Evolutionary conservation across 2,888 invertebrate species (phyloP).

Genomic region (Mechanitis messenoides): DNA sequence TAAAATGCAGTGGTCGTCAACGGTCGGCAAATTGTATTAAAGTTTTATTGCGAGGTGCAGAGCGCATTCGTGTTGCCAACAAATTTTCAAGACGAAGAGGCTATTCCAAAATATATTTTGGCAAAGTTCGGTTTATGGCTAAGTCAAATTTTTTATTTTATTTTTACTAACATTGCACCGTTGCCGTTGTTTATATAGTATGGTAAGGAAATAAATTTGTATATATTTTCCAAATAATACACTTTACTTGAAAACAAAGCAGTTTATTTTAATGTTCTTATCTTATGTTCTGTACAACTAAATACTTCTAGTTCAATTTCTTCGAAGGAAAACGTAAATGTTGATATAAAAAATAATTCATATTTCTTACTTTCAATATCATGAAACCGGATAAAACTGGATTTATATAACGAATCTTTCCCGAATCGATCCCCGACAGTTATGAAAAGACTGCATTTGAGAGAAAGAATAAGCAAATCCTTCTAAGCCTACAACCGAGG

Average conservation of each 20-base stretch:
- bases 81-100: conserved; percentile 31
- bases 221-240: too few species aligned
- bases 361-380: not conserved
- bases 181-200: too few species aligned
- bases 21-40: conserved; percentile 42
- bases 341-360: not conserved
- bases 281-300: too few species aligned
- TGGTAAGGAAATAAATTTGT: too few species aligned
- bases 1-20: conserved; percentile 52
- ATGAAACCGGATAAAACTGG: conserved; percentile 46
- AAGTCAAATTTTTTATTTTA: not conserved
- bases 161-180: too few species aligned
- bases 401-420: conserved; percentile 57
- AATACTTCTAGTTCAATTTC: too few species aligned
- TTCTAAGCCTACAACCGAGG: conserved; percentile 51
- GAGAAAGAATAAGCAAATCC: conserved; percentile 53
- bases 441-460: conserved; percentile 65
- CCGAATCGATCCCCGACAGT: conserved; percentile 62
- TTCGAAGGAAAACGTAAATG: not conserved
- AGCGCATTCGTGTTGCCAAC: conserved; percentile 32
- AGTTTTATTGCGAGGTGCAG: conserved; percentile 39
- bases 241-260: too few species aligned
- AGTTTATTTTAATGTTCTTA: too few species aligned
- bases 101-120: conserved; percentile 22
- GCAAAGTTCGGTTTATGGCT: conserved; percentile 20